Conservation (phyloP, 2,797 vertebrate species). For the Amphiprion clarkii region DNA sequence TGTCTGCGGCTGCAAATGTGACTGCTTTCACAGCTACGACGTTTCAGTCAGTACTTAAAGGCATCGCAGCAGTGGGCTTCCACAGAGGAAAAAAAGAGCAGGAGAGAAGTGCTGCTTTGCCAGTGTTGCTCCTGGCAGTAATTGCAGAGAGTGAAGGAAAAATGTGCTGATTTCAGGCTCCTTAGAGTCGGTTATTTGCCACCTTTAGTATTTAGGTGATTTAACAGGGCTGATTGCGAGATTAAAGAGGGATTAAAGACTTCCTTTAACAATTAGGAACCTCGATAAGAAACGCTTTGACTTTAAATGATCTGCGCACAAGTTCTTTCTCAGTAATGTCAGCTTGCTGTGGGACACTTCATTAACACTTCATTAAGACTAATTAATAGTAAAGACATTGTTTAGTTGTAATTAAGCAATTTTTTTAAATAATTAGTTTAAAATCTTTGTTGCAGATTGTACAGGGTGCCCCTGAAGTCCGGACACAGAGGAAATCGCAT, state of each 20-base stretch:
- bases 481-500: too few relatives aligned
- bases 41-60: slow-evolving; percentile 25
- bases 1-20: not conserved
- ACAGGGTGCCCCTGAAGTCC: too few relatives aligned
- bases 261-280: slow-evolving; percentile 4
- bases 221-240: slow-evolving; percentile 25
- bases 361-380: not conserved
- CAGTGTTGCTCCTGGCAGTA: not conserved
- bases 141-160: slow-evolving; percentile 1
- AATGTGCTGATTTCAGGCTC: slow-evolving; percentile 10
- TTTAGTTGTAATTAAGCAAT: too few relatives aligned
- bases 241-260: slow-evolving; percentile 21
- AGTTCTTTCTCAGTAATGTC: slow-evolving; percentile 9
- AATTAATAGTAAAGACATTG: too few relatives aligned
- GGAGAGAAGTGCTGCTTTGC: not conserved
- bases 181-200: not conserved
- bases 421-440: too few relatives aligned
- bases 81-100: not conserved
- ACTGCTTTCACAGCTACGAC: not conserved
- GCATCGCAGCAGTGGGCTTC: slow-evolving; percentile 32
- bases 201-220: slow-evolving; percentile 8
- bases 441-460: too few relatives aligned
- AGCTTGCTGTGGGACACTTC: not conserved
- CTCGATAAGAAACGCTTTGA: slow-evolving; percentile 24
- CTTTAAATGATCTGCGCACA: slow-evolving; percentile 15